Percentiles rank a stretch among this genome's conserved stretches.
phyloP scores from a whole-genome alignment of 2,888 invertebrate species.

The Eupithecia exiguata region DNA sequence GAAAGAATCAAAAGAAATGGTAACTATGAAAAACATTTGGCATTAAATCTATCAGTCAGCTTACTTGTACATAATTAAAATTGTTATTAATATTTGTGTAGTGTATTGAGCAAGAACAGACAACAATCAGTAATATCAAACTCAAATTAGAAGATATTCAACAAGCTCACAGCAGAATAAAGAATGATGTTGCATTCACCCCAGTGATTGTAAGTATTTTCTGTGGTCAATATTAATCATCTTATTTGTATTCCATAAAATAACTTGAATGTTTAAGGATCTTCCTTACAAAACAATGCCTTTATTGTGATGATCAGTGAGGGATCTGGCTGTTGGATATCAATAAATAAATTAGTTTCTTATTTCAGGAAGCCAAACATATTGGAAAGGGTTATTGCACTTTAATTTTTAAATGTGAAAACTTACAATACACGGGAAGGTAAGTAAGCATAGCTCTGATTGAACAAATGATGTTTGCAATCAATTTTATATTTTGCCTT shows the following conservation, averaged over 20 bases:
- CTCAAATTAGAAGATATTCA: conserved; percentile 63
- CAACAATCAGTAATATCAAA: conserved; percentile 53
- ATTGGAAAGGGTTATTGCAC: conserved; percentile 80
- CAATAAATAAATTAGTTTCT: conserved; percentile 40
- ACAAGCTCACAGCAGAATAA: conserved; percentile 60
- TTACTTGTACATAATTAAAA: neutral
- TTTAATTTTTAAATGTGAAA: conserved; percentile 91
- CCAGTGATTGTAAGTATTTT: conserved; percentile 61
- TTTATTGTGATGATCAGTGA: neutral
- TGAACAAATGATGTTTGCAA: neutral
- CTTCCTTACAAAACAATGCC: neutral
- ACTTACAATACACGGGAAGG: conserved; percentile 91
- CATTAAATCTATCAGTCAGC: neutral
- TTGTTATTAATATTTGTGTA: neutral
- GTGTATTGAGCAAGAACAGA: conserved; percentile 28
- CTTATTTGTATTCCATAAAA: neutral
- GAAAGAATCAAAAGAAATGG: conserved; percentile 39
- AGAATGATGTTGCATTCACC: conserved; percentile 53
- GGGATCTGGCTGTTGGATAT: conserved; percentile 20
- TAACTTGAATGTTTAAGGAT: neutral
- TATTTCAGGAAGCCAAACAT: conserved; percentile 61
- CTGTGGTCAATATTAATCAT: neutral
- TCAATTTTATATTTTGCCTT: neutral
- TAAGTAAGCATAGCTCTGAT: conserved; percentile 69
- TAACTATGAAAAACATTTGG: conserved; percentile 21